Evolutionary conservation across 2,113 vertebrate genomes (phyloP).

Genomic region (Catharus fuscescens): DNA sequence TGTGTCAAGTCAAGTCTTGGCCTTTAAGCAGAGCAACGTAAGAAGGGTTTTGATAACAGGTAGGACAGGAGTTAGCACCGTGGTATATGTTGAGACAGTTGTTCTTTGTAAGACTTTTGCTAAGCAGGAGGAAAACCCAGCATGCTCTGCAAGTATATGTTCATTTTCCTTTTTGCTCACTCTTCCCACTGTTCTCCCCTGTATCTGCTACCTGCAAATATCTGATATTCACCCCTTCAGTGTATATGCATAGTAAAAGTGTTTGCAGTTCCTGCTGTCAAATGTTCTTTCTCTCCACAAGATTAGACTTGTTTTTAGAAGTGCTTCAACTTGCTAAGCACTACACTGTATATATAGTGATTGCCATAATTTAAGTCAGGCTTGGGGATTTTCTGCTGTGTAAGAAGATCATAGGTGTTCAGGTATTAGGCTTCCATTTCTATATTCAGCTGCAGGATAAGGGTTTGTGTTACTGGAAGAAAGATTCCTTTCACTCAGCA

Average conservation of each 20-base stretch:
- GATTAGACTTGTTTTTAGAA: background rate
- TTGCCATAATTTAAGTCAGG: background rate
- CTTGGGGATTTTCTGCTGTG: background rate
- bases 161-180: background rate
- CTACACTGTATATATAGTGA: background rate
- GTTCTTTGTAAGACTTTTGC: background rate
- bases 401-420: background rate
- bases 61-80: background rate
- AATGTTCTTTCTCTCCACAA: background rate
- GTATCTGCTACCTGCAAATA: background rate
- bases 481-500: background rate
- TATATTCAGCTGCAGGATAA: background rate
- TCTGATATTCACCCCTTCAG: background rate
- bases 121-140: background rate
- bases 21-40: background rate
- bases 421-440: background rate
- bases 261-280: background rate
- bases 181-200: background rate
- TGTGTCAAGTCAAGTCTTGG: background rate
- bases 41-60: background rate
- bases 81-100: background rate
- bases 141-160: background rate
- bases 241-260: background rate
- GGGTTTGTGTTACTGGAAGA: background rate
- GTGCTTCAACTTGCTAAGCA: background rate